Base-by-base conservation (phyloP, 2,888 invertebrate species). In the Trichopoda pennipes region DNA sequence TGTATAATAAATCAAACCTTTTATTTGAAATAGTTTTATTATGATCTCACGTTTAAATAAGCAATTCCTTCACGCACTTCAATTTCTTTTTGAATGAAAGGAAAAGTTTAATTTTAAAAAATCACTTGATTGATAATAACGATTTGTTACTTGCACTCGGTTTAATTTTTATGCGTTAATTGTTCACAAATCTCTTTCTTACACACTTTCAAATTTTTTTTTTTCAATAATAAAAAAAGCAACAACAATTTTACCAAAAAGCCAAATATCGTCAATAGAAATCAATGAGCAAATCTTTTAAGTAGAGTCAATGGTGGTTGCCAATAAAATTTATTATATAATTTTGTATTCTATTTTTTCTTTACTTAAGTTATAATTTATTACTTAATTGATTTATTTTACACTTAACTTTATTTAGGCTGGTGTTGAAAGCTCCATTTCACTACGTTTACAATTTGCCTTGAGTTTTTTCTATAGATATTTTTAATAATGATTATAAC, bases 291-390 rank as follows among this genome's bases (percentile, higher is more conserved):
- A 47, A 60, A 42, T 35, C 12, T 23, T 61, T 56, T 60, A 21
- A 17, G 12, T 58, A 72, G 44, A 55, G 61, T 74, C 51, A 81
- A 68, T 16, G 42, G 70, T 60, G 16, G 78, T 79, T 79, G 82
- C 75, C 78, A 82, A 82, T 82, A 75, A 44, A 79, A 76, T 75
- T 69, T 79, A 75, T 82, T 82, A 79, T 79, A 82, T 82, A 82
- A 79, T 76, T 76, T 51, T 2, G 9, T 28, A 7, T 7, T 28
- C 1, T 8, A 7, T 28, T 28, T 28, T 69, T 58, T 63, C 23
- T 21, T 17, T 64, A 28, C 17, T 55, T 70, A 1, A 38, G 16
- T 55, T 61, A 75, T 17, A 58, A 64, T 64, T 58, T 68, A 55
- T 49, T 47, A 63, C 16, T 63, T 55, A 55, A 55, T 68, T 47